Evolutionary conservation across 2,888 invertebrate genomes (phyloP).

Genomic region (Rhagophthalmus giganteus): DNA sequence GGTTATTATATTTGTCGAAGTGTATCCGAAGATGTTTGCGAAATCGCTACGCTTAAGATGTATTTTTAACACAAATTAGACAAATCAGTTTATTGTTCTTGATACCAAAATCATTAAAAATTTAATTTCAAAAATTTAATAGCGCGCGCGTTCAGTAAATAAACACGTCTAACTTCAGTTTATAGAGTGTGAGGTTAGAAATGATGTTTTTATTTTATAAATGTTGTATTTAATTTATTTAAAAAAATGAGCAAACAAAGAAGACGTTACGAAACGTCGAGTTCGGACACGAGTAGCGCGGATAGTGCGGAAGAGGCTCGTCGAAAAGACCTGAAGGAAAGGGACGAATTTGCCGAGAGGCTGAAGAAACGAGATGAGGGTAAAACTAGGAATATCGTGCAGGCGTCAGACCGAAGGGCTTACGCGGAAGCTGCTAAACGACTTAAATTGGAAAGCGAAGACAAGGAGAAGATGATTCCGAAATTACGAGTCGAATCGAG

Average conservation of each 20-base stretch:
- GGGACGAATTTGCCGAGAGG: constrained; percentile 92
- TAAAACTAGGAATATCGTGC: constrained; percentile 78
- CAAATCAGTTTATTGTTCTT: no score
- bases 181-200: no score
- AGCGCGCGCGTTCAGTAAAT: no score
- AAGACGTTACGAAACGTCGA: constrained; percentile 57
- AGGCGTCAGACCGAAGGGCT: constrained; percentile 67
- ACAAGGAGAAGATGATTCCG: constrained; percentile 83
- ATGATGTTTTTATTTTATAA: no score
- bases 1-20: no score
- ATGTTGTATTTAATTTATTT: no score
- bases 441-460: constrained; percentile 83
- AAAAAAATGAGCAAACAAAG: constrained; percentile 45
- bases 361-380: constrained; percentile 88
- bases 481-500: constrained; percentile 88
- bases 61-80: no score
- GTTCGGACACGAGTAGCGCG: constrained; percentile 60
- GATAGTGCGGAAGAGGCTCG: constrained; percentile 82
- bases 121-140: no score
- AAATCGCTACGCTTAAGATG: no score
- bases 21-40: no score
- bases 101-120: no score
- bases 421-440: constrained; percentile 90
- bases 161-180: no score
- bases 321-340: constrained; percentile 81